phyloP scores from a whole-genome alignment of 37 sponge, comb jelly and placozoan species.

The Crambe crambe region DNA sequence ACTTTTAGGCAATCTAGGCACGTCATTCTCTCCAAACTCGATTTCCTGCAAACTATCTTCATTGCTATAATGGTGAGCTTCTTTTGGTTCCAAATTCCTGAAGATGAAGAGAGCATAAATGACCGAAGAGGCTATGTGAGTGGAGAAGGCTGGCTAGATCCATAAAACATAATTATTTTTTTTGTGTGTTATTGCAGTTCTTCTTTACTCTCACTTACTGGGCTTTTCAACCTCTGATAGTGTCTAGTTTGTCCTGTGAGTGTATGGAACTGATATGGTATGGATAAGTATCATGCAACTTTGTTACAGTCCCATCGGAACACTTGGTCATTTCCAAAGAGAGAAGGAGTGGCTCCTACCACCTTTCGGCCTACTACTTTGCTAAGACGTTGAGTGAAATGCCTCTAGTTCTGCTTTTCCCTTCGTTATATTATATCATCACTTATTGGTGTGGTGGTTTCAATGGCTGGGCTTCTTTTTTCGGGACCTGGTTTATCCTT shows the following conservation, averaged over 20 bases:
- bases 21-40: constrained; percentile 30
- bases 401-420: constrained; percentile 56
- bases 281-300: background rate
- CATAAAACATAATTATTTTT: background rate
- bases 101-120: constrained; percentile 46
- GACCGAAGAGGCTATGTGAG: constrained; percentile 42
- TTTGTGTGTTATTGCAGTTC: constrained; percentile 26
- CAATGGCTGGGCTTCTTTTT: constrained; percentile 31
- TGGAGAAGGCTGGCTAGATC: background rate
- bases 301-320: constrained; percentile 43
- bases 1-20: constrained; percentile 51
- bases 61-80: constrained; percentile 35
- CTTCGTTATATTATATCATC: constrained; percentile 38
- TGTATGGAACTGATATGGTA: background rate
- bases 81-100: constrained; percentile 76
- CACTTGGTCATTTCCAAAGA: constrained; percentile 56
- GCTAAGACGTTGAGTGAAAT: constrained; percentile 78
- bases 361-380: constrained; percentile 75
- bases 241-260: constrained; percentile 11
- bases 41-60: constrained; percentile 22
- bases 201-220: constrained; percentile 64
- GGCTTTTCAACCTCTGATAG: constrained; percentile 36
- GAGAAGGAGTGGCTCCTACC: constrained; percentile 68
- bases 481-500: constrained; percentile 42
- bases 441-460: constrained; percentile 56